Percentiles rank a stretch among this genome's conserved stretches.
These are phyloP conservation scores for Telmatochromis sp. DNA, from an alignment of 2,113 vertebrate species.

Conservation along the genomic window DNA sequence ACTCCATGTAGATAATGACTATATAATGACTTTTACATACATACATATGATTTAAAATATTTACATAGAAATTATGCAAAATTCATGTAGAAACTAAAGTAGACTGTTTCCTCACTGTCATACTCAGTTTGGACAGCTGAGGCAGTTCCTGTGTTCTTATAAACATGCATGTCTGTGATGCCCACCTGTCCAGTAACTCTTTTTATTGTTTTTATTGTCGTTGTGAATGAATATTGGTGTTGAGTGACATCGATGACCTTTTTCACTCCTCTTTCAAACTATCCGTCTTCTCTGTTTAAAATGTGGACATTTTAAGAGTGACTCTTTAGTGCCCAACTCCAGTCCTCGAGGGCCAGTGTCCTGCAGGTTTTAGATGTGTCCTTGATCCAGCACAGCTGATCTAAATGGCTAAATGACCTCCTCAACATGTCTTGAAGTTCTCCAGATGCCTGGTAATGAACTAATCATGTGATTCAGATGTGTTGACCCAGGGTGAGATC, in stretches of 20 bases:
- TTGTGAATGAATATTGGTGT: background rate
- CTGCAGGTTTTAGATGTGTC: accelerated
- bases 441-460: background rate
- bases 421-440: background rate
- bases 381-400: background rate
- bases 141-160: too few relatives aligned
- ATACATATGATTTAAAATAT: too few relatives aligned
- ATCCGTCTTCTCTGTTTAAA: background rate
- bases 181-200: background rate
- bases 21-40: too few relatives aligned
- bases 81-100: too few relatives aligned
- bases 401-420: accelerated
- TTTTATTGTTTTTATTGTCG: background rate
- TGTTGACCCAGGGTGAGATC: background rate
- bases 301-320: background rate
- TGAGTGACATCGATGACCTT: background rate
- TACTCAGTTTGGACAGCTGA: too few relatives aligned
- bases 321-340: background rate
- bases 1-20: too few relatives aligned
- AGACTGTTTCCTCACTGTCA: too few relatives aligned
- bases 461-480: background rate
- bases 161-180: too few relatives aligned
- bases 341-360: accelerated
- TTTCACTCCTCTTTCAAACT: background rate
- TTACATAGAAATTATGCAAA: too few relatives aligned